Conservation (phyloP, 53 echinoderm and acorn worm genomes). For the Crossaster papposus region DNA sequence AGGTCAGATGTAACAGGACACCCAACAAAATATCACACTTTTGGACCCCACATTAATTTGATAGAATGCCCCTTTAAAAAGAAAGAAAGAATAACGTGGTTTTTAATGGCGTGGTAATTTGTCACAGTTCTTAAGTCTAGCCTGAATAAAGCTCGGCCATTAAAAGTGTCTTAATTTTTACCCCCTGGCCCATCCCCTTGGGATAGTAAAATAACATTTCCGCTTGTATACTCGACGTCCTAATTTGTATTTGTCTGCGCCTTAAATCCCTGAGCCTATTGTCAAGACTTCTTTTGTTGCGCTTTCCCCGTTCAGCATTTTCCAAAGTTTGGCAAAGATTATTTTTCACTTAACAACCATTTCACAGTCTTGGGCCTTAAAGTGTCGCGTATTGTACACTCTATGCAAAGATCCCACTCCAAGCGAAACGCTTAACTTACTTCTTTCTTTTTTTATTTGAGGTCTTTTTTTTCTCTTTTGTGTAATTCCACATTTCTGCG, state of each 20-base stretch:
- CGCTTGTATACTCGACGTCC: constrained; percentile 49
- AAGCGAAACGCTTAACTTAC: neutral
- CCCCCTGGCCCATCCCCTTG: constrained; percentile 18
- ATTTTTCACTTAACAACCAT: neutral
- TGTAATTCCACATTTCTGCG: constrained; percentile 24
- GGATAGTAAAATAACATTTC: constrained; percentile 54
- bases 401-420: neutral
- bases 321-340: neutral
- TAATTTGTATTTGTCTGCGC: constrained; percentile 49
- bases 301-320: neutral
- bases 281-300: neutral
- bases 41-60: no score
- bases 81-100: neutral
- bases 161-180: constrained; percentile 20
- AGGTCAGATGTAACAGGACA: no score
- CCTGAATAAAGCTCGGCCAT: neutral
- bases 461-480: neutral
- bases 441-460: neutral
- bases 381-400: neutral
- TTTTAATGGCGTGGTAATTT: neutral
- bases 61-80: no score
- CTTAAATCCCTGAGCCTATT: constrained; percentile 17
- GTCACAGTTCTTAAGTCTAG: neutral
- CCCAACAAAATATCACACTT: no score
- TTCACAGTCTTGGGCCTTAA: neutral